These are phyloP conservation scores for Oreochromis aureus DNA, from an alignment of 2,113 vertebrate species.

Conservation along the genomic window DNA sequence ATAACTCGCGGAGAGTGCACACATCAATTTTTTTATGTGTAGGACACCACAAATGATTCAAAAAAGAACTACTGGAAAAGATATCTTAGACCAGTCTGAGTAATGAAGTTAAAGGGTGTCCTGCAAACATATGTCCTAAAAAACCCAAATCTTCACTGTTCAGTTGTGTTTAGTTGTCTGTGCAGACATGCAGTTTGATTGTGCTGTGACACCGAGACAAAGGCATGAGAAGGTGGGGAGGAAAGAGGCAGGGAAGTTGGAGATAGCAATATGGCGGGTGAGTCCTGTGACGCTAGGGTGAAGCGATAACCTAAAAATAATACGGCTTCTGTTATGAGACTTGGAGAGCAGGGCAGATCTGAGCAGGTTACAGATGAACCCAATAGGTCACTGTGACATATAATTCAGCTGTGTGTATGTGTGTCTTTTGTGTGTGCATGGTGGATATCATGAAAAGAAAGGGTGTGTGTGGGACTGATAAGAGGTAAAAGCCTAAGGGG, in stretches of 20 bases:
- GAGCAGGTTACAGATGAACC: conserved; percentile 49
- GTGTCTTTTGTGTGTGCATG: conserved; percentile 16
- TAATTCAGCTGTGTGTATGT: conserved; percentile 13
- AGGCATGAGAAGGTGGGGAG: background rate
- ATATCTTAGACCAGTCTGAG: background rate
- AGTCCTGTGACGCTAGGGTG: background rate
- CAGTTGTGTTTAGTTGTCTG: background rate
- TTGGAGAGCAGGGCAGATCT: conserved; percentile 18
- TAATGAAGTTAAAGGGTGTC: background rate
- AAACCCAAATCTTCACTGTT: background rate
- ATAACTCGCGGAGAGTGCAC: accelerated
- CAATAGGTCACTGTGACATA: conserved; percentile 43
- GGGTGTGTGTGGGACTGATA: conserved; percentile 49
- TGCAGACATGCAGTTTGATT: background rate
- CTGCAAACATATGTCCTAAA: background rate
- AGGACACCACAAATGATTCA: background rate
- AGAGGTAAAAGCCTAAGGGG: conserved; percentile 30
- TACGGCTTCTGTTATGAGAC: conserved; percentile 21
- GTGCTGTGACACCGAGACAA: background rate
- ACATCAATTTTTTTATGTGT: background rate
- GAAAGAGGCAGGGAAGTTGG: background rate
- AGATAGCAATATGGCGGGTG: background rate
- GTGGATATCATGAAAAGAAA: conserved; percentile 26
- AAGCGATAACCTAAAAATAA: conserved; percentile 53
- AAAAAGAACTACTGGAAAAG: background rate